phyloP scores from a whole-genome alignment of 2,888 invertebrate species.

The Ganaspis brasiliensis region DNA sequence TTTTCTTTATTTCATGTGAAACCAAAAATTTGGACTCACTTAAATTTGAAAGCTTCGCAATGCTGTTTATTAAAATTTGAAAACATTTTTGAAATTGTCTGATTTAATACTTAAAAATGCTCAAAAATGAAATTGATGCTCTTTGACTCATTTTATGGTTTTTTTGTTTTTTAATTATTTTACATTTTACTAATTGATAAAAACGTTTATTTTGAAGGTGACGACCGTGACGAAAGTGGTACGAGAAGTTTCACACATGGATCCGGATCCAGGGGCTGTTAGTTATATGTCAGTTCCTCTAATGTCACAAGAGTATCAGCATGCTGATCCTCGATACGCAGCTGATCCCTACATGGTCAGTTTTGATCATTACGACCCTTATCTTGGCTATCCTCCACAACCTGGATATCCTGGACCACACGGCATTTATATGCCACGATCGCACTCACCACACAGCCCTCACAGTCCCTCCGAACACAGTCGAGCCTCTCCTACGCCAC shows the following conservation, averaged over 20 bases:
- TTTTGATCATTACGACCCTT: conserved; percentile 81
- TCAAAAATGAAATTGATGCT: too few relatives aligned
- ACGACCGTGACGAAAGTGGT: conserved; percentile 88
- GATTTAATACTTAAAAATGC: too few relatives aligned
- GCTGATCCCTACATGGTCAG: conserved; percentile 80
- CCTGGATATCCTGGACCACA: conserved; percentile 78
- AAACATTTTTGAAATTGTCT: too few relatives aligned
- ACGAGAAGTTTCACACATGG: conserved; percentile 84
- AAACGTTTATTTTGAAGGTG: conserved; percentile 80
- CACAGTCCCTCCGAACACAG: conserved; percentile 79
- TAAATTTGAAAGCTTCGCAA: too few relatives aligned
- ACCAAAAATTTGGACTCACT: too few relatives aligned
- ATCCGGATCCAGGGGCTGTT: conserved; percentile 81
- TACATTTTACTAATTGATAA: background rate
- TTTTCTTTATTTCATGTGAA: too few relatives aligned
- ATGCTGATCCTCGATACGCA: conserved; percentile 76
- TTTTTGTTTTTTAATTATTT: too few relatives aligned
- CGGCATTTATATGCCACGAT: conserved; percentile 77
- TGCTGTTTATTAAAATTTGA: too few relatives aligned
- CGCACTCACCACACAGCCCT: conserved; percentile 77
- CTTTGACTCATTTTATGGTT: too few relatives aligned
- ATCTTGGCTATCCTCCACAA: conserved; percentile 78
- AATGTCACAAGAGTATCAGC: conserved; percentile 79
- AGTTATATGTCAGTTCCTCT: conserved; percentile 79
- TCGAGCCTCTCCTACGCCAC: conserved; percentile 77